Percentiles rank a stretch among this genome's conserved stretches.
These are phyloP conservation scores for Setipinna tenuifilis DNA, from an alignment of 2,797 vertebrate species.

Conservation along the genomic window DNA sequence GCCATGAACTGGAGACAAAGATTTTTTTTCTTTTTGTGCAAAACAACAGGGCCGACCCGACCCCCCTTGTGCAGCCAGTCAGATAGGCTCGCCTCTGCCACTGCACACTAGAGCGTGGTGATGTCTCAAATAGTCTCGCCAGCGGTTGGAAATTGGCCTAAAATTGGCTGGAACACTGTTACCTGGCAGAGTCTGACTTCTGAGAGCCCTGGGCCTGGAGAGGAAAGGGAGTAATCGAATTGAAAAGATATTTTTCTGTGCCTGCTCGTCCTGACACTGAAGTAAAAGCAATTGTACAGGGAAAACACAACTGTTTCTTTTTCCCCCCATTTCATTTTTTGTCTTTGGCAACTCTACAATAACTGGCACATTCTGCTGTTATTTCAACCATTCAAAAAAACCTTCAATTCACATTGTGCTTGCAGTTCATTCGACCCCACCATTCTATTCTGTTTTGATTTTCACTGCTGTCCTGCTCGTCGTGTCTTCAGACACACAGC, in stretches of 20 bases:
- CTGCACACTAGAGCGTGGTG: not conserved
- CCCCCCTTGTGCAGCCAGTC: not conserved
- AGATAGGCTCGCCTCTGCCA: not conserved
- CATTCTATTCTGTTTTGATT: not conserved
- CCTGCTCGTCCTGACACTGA: not conserved
- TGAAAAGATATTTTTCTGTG: not conserved
- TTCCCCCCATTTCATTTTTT: not conserved
- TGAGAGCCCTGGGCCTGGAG: not conserved
- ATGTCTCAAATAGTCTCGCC: not conserved
- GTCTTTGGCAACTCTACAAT: not conserved
- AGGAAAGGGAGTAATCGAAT: slow-evolving; percentile 2
- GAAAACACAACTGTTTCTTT: not conserved
- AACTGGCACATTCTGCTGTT: not conserved
- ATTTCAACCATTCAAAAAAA: slow-evolving; percentile 2
- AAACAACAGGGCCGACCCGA: not conserved
- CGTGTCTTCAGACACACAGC: not conserved
- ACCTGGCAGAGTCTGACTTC: slow-evolving; percentile 4
- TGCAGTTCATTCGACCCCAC: not conserved
- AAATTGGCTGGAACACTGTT: not conserved
- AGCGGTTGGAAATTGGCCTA: not conserved
- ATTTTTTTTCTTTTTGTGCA: not conserved
- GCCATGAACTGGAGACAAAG: not conserved
- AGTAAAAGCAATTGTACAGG: not conserved
- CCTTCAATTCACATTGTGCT: not conserved
- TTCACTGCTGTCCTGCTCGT: not conserved